Evolutionary conservation across 1,140 invertebrate genomes (phyloP).

Genomic region (Saccostrea echinata): DNA sequence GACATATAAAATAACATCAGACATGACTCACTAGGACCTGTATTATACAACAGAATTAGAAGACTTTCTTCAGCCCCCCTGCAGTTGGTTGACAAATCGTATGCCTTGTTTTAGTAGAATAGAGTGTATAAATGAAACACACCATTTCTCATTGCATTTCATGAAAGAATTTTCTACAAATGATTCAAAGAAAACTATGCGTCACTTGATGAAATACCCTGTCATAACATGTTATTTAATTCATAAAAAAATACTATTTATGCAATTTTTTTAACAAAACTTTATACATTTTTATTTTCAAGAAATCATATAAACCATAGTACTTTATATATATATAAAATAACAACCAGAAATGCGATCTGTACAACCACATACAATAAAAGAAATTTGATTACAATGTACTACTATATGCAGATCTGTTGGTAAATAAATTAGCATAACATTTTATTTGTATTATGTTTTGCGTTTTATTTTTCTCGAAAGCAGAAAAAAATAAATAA

Average conservation of each 20-base stretch:
- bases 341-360: background rate
- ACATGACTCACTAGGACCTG: background rate
- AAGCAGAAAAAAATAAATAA: background rate
- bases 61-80: background rate
- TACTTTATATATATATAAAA: background rate
- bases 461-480: background rate
- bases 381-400: background rate
- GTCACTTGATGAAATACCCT: constrained; percentile 24
- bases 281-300: background rate
- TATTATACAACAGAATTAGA: background rate
- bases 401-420: background rate
- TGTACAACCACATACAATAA: background rate
- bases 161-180: background rate
- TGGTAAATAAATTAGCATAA: constrained; percentile 1
- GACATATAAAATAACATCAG: background rate
- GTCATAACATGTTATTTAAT: constrained; percentile 4
- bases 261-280: constrained; percentile 6
- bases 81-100: background rate
- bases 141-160: constrained; percentile 8
- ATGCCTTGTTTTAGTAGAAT: background rate
- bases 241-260: constrained; percentile 23
- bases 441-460: background rate
- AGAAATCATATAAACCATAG: constrained; percentile 2
- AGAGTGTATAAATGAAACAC: background rate
- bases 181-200: constrained; percentile 23